Evolutionary conservation across 2,888 invertebrate species (phyloP).

Genomic region (Aphidius colemani): DNA sequence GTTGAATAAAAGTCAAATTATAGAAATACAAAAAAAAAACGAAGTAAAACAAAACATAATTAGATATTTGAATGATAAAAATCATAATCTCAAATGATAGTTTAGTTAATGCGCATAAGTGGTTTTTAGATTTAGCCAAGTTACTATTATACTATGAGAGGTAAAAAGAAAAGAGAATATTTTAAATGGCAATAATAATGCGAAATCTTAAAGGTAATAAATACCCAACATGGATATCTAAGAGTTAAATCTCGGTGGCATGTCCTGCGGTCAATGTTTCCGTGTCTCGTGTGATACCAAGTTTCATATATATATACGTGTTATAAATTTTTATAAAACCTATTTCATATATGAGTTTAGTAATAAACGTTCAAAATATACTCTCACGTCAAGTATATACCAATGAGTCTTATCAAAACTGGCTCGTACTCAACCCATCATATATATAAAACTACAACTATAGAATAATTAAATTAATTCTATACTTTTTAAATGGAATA

Average conservation of each 20-base stretch:
- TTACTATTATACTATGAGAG: slow-evolving; percentile 50
- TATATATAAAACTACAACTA: neutral
- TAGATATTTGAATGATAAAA: too few relatives aligned
- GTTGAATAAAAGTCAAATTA: too few relatives aligned
- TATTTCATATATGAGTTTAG: slow-evolving; percentile 20
- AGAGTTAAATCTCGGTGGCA: slow-evolving; percentile 52
- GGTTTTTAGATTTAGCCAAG: slow-evolving; percentile 7
- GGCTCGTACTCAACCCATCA: slow-evolving; percentile 25
- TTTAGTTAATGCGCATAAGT: too few relatives aligned
- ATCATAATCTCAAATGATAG: too few relatives aligned
- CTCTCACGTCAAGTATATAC: slow-evolving; percentile 50
- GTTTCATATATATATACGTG: slow-evolving; percentile 36
- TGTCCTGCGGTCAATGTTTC: slow-evolving; percentile 43
- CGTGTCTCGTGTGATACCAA: slow-evolving; percentile 56
- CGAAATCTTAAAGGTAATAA: slow-evolving; percentile 58
- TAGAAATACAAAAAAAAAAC: too few relatives aligned
- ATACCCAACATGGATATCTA: slow-evolving; percentile 56
- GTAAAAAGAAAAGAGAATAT: slow-evolving; percentile 41
- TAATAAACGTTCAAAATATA: slow-evolving; percentile 29
- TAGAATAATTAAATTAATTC: neutral
- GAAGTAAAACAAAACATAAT: too few relatives aligned
- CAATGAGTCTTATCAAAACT: slow-evolving; percentile 44
- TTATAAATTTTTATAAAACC: slow-evolving; percentile 35
- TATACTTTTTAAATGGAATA: slow-evolving; percentile 1
- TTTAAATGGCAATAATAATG: slow-evolving; percentile 59